phyloP scores from a whole-genome alignment of 2,888 invertebrate genomes.

The Cotesia congregata region DNA sequence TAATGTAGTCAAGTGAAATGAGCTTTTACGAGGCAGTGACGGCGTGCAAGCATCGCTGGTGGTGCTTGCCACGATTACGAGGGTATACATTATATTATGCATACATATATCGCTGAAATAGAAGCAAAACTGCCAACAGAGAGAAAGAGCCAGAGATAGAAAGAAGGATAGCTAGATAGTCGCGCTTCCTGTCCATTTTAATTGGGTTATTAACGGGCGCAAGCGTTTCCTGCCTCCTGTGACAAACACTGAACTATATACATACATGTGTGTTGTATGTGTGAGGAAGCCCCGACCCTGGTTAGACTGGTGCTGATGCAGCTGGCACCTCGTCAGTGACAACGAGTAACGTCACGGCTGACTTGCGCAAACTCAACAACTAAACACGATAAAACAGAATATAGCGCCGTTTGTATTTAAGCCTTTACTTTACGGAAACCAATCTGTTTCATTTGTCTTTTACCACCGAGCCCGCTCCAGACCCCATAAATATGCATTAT shows the following conservation, averaged over 20 bases:
- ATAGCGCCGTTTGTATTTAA: background rate
- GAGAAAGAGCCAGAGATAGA: constrained; percentile 28
- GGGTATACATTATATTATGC: constrained; percentile 15
- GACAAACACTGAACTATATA: constrained; percentile 50
- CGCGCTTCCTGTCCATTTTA: constrained; percentile 59
- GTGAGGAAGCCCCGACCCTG: constrained; percentile 40
- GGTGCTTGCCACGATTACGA: constrained; percentile 24
- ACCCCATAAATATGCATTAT: constrained; percentile 38
- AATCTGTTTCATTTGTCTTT: constrained; percentile 62
- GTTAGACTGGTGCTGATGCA: constrained; percentile 53
- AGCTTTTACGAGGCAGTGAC: constrained; percentile 21
- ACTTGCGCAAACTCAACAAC: background rate
- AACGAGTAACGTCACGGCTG: background rate
- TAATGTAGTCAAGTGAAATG: constrained; percentile 29
- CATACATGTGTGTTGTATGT: constrained; percentile 13
- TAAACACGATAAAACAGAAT: background rate
- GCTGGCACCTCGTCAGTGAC: constrained; percentile 55
- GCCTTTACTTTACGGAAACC: constrained; percentile 57
- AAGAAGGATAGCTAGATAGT: constrained; percentile 19
- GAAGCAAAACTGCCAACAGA: background rate
- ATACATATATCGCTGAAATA: background rate
- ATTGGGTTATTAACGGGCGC: constrained; percentile 62
- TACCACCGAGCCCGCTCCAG: constrained; percentile 21
- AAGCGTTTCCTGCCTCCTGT: constrained; percentile 61
- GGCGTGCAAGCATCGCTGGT: constrained; percentile 29